phyloP scores from a whole-genome alignment of 2,797 vertebrate species.

The Pseudocheirus occidentalis region DNA sequence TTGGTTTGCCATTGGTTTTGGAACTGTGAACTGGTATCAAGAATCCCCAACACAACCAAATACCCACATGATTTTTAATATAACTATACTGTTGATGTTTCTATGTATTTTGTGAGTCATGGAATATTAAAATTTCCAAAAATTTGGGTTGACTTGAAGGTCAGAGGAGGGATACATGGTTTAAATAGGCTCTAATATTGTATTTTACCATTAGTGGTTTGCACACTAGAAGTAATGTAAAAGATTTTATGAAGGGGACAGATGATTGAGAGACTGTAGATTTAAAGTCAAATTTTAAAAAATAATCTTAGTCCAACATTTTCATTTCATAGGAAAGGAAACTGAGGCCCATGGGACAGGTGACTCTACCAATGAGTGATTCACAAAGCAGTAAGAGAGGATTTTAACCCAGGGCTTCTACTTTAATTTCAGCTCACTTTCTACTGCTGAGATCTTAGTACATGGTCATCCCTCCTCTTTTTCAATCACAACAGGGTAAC shows the following conservation, averaged over 20 bases:
- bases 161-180: neutral
- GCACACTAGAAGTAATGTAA: neutral
- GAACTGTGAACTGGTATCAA: neutral
- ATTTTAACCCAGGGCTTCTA: too few relatives aligned
- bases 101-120: neutral
- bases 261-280: neutral
- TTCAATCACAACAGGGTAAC: neutral
- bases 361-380: neutral
- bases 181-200: neutral
- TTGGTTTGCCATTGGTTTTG: neutral
- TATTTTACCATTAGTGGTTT: neutral
- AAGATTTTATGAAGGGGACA: neutral
- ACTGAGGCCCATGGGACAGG: neutral
- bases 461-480: neutral
- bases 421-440: too few relatives aligned
- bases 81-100: neutral
- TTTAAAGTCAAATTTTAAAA: neutral
- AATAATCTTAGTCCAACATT: too few relatives aligned
- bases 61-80: neutral
- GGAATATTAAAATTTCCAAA: neutral
- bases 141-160: neutral
- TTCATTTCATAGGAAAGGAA: too few relatives aligned
- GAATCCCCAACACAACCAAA: neutral
- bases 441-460: neutral
- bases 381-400: neutral